phyloP scores from a whole-genome alignment of 2,113 vertebrate genomes.

The Machaerirhynchus nigripectus region DNA sequence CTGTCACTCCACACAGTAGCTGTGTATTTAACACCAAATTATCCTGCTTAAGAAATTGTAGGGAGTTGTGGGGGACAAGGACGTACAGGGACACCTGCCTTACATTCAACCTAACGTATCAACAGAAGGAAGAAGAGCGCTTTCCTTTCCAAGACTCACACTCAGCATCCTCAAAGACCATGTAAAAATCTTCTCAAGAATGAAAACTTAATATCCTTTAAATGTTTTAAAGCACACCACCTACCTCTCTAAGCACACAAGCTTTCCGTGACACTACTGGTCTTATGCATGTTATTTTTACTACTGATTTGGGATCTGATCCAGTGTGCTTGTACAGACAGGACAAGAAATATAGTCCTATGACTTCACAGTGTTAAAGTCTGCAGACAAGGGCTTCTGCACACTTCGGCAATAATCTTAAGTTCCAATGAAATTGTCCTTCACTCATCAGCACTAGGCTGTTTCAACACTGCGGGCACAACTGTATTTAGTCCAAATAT shows the following conservation, averaged over 20 bases:
- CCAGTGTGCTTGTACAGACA: background rate
- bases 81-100: background rate
- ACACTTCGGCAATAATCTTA: background rate
- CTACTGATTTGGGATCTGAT: background rate
- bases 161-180: background rate
- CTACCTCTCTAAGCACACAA: background rate
- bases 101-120: background rate
- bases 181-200: background rate
- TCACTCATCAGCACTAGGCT: background rate
- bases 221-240: background rate
- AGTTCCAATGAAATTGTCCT: background rate
- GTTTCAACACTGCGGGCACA: background rate
- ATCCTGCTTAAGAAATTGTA: background rate
- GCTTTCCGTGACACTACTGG: background rate
- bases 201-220: background rate
- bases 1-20: background rate
- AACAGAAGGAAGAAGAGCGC: background rate
- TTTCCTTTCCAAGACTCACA: background rate
- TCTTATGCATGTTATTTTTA: background rate
- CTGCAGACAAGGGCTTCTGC: background rate
- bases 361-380: background rate
- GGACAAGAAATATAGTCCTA: background rate
- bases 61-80: background rate
- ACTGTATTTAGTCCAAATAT: background rate
- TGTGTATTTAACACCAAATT: background rate